A percentile compares a stretch with the other conserved stretches of the same genome.
Conservation (phyloP, 2,888 invertebrate species). For the Brenthis hecate region DNA sequence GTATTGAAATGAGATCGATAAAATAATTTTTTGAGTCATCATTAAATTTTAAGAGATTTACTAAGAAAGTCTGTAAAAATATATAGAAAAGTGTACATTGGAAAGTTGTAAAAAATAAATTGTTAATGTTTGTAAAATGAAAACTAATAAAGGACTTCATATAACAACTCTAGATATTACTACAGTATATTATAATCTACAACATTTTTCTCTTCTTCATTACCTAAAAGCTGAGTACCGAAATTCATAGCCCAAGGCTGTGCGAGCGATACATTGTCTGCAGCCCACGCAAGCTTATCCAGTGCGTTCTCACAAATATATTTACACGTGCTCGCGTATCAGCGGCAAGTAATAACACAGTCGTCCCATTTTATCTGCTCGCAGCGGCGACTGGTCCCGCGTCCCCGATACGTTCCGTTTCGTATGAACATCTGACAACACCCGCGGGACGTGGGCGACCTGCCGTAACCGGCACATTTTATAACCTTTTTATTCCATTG, state of each 20-base stretch:
- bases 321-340: constrained; percentile 78
- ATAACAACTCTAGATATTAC: background rate
- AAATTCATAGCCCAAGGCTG: constrained; percentile 51
- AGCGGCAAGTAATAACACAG: constrained; percentile 69
- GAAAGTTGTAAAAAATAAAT: too few species aligned
- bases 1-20: too few species aligned
- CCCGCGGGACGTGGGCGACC: constrained; percentile 75
- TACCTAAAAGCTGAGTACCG: constrained; percentile 19
- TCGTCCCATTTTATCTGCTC: constrained; percentile 74
- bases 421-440: constrained; percentile 65
- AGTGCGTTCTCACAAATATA: constrained; percentile 76
- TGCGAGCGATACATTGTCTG: constrained; percentile 61
- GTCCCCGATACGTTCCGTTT: constrained; percentile 56
- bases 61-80: too few species aligned
- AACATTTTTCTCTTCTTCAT: constrained; percentile 16
- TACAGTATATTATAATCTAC: background rate
- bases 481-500: constrained; percentile 82
- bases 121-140: too few species aligned
- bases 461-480: constrained; percentile 74
- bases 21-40: too few species aligned
- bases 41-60: too few species aligned
- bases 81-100: too few species aligned
- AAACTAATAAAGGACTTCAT: too few species aligned
- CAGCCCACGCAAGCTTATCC: constrained; percentile 75
- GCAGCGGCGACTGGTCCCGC: constrained; percentile 54